phyloP scores from a whole-genome alignment of 2,797 vertebrate species.

The Epinephelus malabaricus region DNA sequence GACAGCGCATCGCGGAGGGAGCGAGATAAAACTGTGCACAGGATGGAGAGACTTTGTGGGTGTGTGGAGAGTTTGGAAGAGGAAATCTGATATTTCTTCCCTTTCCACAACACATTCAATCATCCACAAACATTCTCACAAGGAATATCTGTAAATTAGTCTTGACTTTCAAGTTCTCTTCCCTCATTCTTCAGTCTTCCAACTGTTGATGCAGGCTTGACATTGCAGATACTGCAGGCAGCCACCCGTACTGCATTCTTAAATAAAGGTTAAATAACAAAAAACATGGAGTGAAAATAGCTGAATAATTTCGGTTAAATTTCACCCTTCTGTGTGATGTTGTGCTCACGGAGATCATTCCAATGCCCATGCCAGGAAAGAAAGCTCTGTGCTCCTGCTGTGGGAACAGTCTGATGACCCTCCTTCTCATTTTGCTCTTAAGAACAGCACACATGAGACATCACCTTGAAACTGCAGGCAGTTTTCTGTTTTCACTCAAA shows the following conservation, averaged over 20 bases:
- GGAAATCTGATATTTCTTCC: conserved; percentile 49
- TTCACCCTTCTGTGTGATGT: conserved; percentile 15
- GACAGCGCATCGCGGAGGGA: conserved; percentile 35
- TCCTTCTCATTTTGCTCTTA: conserved; percentile 7
- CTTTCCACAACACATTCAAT: conserved; percentile 31
- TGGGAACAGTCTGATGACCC: conserved; percentile 31
- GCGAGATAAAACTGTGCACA: conserved; percentile 45
- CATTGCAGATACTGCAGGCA: conserved; percentile 38
- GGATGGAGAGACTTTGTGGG: conserved; percentile 13
- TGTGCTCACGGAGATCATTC: conserved; percentile 28
- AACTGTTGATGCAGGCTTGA: conserved; percentile 38
- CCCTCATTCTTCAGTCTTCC: conserved; percentile 33
- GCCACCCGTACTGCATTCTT: conserved; percentile 25
- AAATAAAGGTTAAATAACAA: too few relatives aligned
- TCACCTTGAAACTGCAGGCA: conserved; percentile 14
- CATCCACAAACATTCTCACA: conserved; percentile 27
- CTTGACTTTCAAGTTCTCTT: conserved; percentile 47
- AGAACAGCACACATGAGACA: conserved; percentile 5
- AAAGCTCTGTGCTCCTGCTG: conserved; percentile 9
- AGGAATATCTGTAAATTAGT: conserved; percentile 50
- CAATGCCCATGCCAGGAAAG: conserved; percentile 18
- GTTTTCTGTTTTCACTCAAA: conserved; percentile 1
- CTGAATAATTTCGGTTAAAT: conserved; percentile 55
- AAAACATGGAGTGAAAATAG: conserved; percentile 31
- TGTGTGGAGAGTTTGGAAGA: conserved; percentile 16